Evolutionary conservation across 53 echinoderm and acorn worm genomes (phyloP).

Genomic region (Mesocentrotus franciscanus): DNA sequence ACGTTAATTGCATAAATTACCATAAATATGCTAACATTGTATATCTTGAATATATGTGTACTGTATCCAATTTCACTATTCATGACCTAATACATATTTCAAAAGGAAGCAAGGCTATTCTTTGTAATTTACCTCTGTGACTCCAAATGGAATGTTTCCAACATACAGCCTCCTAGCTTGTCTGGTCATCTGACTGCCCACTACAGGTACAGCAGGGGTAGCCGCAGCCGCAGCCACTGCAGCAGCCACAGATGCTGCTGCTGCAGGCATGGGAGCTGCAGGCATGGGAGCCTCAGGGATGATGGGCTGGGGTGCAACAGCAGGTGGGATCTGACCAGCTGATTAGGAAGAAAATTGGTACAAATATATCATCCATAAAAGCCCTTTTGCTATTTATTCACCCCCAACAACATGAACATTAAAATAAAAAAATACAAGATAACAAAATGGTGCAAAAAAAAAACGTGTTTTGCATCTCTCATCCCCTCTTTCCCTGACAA

Average conservation of each 20-base stretch:
- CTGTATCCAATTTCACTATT: too few relatives aligned
- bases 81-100: too few relatives aligned
- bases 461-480: too few relatives aligned
- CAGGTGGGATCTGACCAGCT: constrained; percentile 78
- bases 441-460: too few relatives aligned
- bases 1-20: too few relatives aligned
- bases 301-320: constrained; percentile 54
- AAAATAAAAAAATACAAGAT: too few relatives aligned
- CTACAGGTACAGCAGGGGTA: constrained; percentile 86
- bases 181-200: constrained; percentile 99
- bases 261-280: constrained; percentile 49
- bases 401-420: too few relatives aligned
- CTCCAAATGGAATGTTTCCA: constrained; percentile 99
- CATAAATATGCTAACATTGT: too few relatives aligned
- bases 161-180: constrained; percentile 96
- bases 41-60: too few relatives aligned
- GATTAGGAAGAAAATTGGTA: neutral
- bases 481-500: too few relatives aligned
- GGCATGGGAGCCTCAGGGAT: constrained; percentile 69
- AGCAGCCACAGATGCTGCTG: constrained; percentile 68
- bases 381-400: too few relatives aligned
- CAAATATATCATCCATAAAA: neutral
- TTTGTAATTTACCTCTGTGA: constrained; percentile 81
- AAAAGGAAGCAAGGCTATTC: too few relatives aligned
- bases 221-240: constrained; percentile 70